phyloP scores from a whole-genome alignment of 2,113 vertebrate species.

The Platysteira castanea region DNA sequence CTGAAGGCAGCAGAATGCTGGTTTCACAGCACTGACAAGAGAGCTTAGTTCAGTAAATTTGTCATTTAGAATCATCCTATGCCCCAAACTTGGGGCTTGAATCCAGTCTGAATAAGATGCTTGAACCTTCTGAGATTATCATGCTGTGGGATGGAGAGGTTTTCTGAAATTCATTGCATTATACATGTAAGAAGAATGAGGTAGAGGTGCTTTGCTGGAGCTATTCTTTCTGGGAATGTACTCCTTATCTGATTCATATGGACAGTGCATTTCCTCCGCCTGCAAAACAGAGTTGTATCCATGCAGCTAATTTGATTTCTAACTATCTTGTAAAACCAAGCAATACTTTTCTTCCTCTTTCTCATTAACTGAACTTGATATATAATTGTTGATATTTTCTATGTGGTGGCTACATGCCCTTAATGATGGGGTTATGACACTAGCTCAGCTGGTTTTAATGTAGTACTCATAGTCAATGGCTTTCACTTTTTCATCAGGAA shows the following conservation, averaged over 20 bases:
- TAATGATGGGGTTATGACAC: not conserved
- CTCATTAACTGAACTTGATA: not conserved
- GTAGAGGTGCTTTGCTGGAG: not conserved
- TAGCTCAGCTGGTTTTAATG: not conserved
- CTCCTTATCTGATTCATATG: not conserved
- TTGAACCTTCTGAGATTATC: not conserved
- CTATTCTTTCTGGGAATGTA: not conserved
- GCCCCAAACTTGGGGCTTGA: not conserved
- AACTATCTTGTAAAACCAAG: not conserved
- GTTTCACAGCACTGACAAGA: not conserved
- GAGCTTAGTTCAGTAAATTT: not conserved
- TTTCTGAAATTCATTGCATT: not conserved
- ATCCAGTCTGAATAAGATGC: not conserved
- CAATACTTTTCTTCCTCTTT: not conserved
- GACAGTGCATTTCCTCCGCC: not conserved
- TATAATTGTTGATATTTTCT: not conserved
- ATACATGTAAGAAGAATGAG: not conserved
- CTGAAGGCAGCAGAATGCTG: conserved; percentile 8
- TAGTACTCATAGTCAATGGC: not conserved
- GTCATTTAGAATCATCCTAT: not conserved
- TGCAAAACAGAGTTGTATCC: not conserved
- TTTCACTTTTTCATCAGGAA: not conserved
- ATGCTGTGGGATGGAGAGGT: not conserved
- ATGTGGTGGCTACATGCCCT: not conserved
- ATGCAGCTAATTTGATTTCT: not conserved